Evolutionary conservation across 2,797 vertebrate genomes (phyloP), one percentile per base, ranked within the genome.

Genomic region (Sebastolobus altivelis): DNA sequence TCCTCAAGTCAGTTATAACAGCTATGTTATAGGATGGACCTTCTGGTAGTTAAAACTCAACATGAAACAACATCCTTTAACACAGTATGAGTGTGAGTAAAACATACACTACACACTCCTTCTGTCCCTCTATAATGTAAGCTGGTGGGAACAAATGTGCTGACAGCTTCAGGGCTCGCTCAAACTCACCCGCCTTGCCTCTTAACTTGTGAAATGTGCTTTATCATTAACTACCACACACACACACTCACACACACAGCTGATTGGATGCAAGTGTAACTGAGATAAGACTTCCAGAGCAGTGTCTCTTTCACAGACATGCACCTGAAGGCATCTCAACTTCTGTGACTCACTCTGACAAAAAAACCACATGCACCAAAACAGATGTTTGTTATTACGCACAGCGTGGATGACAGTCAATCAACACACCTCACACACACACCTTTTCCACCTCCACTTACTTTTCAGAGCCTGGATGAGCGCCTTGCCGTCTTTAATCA

Each of bases 401-500:
- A n/a, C 46, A 52, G 46, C 46, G 8, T n/a, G 18, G 46, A 52
- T 52, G 46, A 52, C 18, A 20, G 46, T 52, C 46, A 49, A 18
- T 18, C 8, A 49, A 49, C 49, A 54, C 49, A 54, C 25, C 37
- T 37, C 65, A 75, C 43, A 72, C 29, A 27, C 40, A 29, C 38
- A 52, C 18, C 5, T 40, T 1, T 20, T n/a, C n/a, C n/a, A n/a
- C 3, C 43, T 27, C 7, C 43, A 92, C 96, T 95, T 93, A 97
- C 96, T 94, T 93, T 96, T 96, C 65, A 97, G 72, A 62, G 96
- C 94, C 88, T 95, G 95, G 87, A 96, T 94, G 54, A 97, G 92
- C 35, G 95, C 95, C 80, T 95, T 96, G 8, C 96, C 96, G 65
- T 97, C 96, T 72, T 97, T 97, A n/a, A 97, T 96, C 62, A 97